Evolutionary conservation across 2,888 invertebrate species (phyloP), one percentile per base, ranked within the genome.

Genomic region (Anaspis maculata): DNA sequence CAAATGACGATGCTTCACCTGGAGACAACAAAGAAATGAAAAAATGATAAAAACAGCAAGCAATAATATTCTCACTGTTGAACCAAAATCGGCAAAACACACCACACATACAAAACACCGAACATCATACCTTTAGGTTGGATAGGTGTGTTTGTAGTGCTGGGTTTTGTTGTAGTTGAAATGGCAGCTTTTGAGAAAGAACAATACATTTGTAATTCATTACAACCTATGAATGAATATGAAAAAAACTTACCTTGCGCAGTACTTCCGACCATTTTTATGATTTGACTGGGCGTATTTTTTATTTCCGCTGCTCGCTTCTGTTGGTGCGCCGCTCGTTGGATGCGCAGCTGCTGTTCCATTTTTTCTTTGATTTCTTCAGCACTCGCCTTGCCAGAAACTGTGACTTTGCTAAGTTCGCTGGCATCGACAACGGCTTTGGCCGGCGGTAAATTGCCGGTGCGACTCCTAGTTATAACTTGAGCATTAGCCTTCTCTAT

Each of bases 281-380:
- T 63, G 27, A 73, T 56, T 37, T 69, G 68, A n/a, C 67, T 67
- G 14, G 56, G 55, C 3, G 60, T 44, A 41, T 55, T 61, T 45
- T 66, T 66, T 52, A 76, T 62, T 56, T 84, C 84, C 21, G 79
- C 54, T 1, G 80, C 79, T 30, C 88, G 72, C 62, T 90, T 91
- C 54, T 91, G 91, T 55, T 90, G 88, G 65, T 89, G 87, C 1
- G 87, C 89, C 13, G 87, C 84, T 40, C 92, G 68, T 59, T 94
- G 94, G 51, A 89, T 73, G 35, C 88, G 79, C 44, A 94, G 66
- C 57, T 92, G 89, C 45, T 88, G 87, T 56, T 94, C 92, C 81
- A 91, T 81, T 63, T 89, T 89, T 50, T 91, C 90, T 62, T 86
- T 87, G 41, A 84, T 77, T 54, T 88, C 87, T 46, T 82, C 76